Evolutionary conservation across 2,797 vertebrate species (phyloP).

Genomic region (Novumbra hubbsi): DNA sequence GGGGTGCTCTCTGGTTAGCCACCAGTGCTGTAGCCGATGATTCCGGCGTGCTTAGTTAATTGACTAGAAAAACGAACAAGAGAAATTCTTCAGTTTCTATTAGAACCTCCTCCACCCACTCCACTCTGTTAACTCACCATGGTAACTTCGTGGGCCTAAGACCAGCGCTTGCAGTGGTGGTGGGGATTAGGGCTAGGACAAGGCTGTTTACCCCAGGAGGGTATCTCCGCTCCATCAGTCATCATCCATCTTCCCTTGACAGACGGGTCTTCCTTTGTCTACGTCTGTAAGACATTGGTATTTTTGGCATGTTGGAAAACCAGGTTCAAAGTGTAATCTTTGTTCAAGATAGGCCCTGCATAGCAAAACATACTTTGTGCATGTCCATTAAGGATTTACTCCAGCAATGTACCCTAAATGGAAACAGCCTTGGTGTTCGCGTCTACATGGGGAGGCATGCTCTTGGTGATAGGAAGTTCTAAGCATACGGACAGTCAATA

Average conservation of each 20-base stretch:
- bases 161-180: no score
- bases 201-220: slow-evolving; percentile 34
- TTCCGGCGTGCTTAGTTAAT: no score
- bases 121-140: slow-evolving; percentile 6
- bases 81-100: no score
- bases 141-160: neutral
- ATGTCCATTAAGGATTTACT: neutral
- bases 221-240: slow-evolving; percentile 62
- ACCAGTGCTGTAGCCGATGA: no score
- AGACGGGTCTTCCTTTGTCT: slow-evolving; percentile 65
- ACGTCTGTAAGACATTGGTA: slow-evolving; percentile 47
- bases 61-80: no score
- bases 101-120: slow-evolving; percentile 17
- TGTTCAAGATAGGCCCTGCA: slow-evolving; percentile 51
- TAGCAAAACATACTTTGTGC: slow-evolving; percentile 52
- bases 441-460: neutral
- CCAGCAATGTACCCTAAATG: no score
- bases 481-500: neutral
- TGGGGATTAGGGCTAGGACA: slow-evolving; percentile 16
- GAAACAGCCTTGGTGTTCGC: no score
- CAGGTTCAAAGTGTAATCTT: slow-evolving; percentile 18
- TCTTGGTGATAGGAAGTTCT: neutral
- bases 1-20: no score
- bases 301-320: slow-evolving; percentile 44
- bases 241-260: slow-evolving; percentile 58